Evolutionary conservation across 2,888 invertebrate genomes (phyloP), one percentile per base, ranked within the genome.

Genomic region (Platycnemis pennipes): DNA sequence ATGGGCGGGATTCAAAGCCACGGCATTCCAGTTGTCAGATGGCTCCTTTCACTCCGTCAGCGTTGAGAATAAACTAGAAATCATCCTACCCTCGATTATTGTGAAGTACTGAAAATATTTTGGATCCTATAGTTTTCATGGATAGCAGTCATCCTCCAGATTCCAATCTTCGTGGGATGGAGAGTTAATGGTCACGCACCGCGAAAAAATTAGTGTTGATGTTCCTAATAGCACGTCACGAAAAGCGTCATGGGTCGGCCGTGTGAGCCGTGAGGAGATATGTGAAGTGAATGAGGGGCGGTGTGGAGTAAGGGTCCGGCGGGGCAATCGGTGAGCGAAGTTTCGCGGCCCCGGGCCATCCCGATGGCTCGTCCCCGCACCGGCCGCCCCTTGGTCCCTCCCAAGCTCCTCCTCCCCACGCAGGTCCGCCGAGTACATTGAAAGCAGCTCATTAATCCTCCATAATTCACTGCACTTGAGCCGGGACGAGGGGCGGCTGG

Each of bases 391-490:
- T 37, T 19, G 11, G 13, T 19, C 31, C 85, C 31, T 42, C 42
- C 42, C 85, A 13, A 4, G 19, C 85, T 37, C 42, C 85, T 16
- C 13, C 16, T 37, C 85, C 42, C 85, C 31, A 11, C 85, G 16
- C 85, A n/a, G 56, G 22, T 42, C 63, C 44, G 44, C 69, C 37
- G 44, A 69, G 91, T 45, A 91, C 91, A 91, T 91, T 44, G 91
- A 69, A 91, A 91, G 91, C 91, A 69, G 91, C 91, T 91, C 91
- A 91, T 91, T 91, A 91, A 91, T 91, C 91, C 91, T 91, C 91
- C 91, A 91, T 91, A 91, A 91, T 91, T 91, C 63, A 91, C 91
- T 91, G 56, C 91, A 69, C 44, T 91, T 26, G 91, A 91, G 89
- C 42, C 89, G 53, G 89, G 89, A 31, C 49, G 88, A 46, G 88